These are phyloP conservation scores for Mustela lutreola DNA, from an alignment of 2,113 vertebrate species.

Conservation along the genomic window DNA sequence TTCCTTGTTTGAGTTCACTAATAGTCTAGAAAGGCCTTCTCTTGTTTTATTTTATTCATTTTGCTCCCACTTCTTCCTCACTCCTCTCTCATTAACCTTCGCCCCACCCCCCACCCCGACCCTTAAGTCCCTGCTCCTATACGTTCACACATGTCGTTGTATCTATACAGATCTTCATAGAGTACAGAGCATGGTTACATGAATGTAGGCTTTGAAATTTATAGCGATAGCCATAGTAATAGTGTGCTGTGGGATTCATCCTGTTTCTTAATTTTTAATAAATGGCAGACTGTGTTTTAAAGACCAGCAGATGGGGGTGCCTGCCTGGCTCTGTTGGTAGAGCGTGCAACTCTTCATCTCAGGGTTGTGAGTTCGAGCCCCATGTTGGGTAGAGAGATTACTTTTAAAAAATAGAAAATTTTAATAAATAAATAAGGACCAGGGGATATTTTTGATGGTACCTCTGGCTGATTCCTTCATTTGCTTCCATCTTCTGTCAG, in stretches of 20 bases:
- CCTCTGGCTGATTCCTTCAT: neutral
- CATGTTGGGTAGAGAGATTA: neutral
- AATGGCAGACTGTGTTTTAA: neutral
- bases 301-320: neutral
- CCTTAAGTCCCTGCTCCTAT: fast-evolving
- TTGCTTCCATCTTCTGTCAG: neutral
- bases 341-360: neutral
- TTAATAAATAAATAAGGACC: neutral
- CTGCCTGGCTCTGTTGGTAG: neutral
- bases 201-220: neutral
- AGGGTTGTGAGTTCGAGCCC: neutral
- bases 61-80: neutral
- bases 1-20: neutral
- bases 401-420: neutral
- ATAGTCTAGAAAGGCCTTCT: too few relatives aligned
- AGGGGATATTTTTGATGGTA: neutral
- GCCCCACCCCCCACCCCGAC: fast-evolving
- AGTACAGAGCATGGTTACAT: neutral
- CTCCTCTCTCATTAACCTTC: neutral
- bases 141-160: neutral
- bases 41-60: constrained; percentile 40
- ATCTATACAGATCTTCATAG: neutral
- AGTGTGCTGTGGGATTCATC: neutral
- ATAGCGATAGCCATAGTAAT: neutral
- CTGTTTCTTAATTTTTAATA: neutral